Evolutionary conservation across 2,113 vertebrate species (phyloP), one percentile per base, ranked within the genome.

Genomic region (Phrynosoma blainvillii): DNA sequence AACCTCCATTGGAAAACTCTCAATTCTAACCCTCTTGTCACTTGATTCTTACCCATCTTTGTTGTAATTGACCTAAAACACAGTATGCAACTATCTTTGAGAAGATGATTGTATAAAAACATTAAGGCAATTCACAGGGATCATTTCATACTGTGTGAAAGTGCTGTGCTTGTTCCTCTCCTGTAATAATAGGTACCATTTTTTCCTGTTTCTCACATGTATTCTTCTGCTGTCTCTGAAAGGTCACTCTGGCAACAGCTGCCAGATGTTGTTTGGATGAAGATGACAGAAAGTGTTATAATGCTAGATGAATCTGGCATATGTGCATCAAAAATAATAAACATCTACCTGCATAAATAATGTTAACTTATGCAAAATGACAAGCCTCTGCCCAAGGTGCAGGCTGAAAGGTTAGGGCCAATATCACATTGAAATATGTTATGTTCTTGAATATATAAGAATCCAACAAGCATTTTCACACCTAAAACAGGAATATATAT

Each of bases 261-360:
- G 92, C 90, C 94, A 95, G 94, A 92, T 94, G 92, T 93, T 94
- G 89, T 95, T 94, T 93, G 88, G 88, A 89, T 89, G 92, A 92
- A 94, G 86, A 87, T 94, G 94, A 92, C 92, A 92, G 91, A 90
- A 93, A 92, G 65, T 77, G 82, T 91, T 93, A 87, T 88, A 92
- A 94, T 90, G 84, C 62, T 91, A 75, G 94, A 93, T 91, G 92
- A 94, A 88, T 54, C 86, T 95, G 92, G 93, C 93, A 89, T 95
- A 91, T 90, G 92, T 89, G 84, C 85, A 92, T 92, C 92, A 92
- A 90, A 88, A 93, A 89, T 92, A 93, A 93, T 92, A 86, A 92
- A 94, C 89, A 84, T 91, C 89, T 94, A 94, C 90, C 83, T 95
- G 90, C 85, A 93, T 92, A 30, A 93, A 68, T 62, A 84, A 79